Base-by-base conservation (phyloP, 1,140 invertebrate species). In the Idris sp. region DNA sequence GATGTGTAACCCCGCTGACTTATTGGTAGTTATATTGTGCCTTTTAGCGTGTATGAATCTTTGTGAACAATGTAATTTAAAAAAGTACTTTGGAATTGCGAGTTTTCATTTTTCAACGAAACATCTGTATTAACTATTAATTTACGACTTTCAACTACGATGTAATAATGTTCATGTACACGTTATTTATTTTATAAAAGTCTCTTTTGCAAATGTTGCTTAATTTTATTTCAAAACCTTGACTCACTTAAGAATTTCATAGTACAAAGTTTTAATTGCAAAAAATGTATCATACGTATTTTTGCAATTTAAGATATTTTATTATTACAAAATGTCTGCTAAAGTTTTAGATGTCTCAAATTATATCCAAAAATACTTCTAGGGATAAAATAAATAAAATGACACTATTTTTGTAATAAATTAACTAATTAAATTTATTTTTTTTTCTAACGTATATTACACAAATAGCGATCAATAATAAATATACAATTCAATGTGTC, bases 1-100 rank as follows among this genome's bases (percentile, higher is more conserved):
- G 28, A 74, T 67, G 77, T 82, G 84, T 86, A 86, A 84, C 82
- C 83, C 82, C 83, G 84, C 83, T 85, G 83, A 83, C 76, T 76
- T 76, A 84, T 85, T 86, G 82, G 83, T 85, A 84, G 83, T 83
- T 84, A 84, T 85, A 86, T 84, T 77, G 84, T 86, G 84, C 84
- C 84, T 86, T 86, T 85, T 86, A 86, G 84, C 82, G 59, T 82
- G 74, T 84, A 85, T 81, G 82, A 73, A 79, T 77, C 81, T 80
- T 81, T 79, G 79, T 81, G 82, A 84, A 80, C 68, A 83, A 84
- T 82, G 81, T 80, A 84, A 85, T 79, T 82, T 71, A 81, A 79
- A n/a, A n/a, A n/a, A 77, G 79, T 80, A 83, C 72, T 80, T 76
- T 83, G 82, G 80, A 84, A 83, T 85, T 84, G 79, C 79, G 75